phyloP scores from a whole-genome alignment of 2,113 vertebrate genomes.

The Aegotheles bennettii region DNA sequence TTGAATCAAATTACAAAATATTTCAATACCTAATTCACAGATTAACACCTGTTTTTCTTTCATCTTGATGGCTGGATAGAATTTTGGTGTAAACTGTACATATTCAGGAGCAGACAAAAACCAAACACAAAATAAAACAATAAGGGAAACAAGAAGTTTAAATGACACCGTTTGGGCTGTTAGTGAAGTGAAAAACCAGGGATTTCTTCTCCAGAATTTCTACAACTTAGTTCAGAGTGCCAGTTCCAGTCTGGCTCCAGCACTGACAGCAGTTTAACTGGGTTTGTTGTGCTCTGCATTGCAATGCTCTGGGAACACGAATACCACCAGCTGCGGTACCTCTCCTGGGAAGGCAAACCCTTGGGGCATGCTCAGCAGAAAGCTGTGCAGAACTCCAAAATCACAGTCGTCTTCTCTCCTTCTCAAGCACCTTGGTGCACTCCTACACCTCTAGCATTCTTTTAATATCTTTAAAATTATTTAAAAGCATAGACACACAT shows the following conservation, averaged over 20 bases:
- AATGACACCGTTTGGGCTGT: not conserved
- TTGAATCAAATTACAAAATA: constrained; percentile 28
- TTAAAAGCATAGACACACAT: not conserved
- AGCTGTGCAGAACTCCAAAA: not conserved
- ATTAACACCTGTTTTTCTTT: not conserved
- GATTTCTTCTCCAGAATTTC: not conserved
- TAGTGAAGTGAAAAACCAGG: not conserved
- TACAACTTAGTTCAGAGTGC: not conserved
- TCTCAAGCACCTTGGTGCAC: not conserved
- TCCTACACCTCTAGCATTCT: not conserved
- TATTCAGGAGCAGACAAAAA: not conserved
- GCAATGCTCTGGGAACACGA: accelerated
- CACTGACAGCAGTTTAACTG: not conserved
- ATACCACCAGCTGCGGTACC: not conserved
- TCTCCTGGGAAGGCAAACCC: not conserved
- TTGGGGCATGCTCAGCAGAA: not conserved
- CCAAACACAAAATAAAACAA: not conserved
- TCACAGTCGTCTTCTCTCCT: not conserved
- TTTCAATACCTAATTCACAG: constrained; percentile 24
- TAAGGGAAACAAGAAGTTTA: constrained; percentile 2
- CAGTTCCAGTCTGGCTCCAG: not conserved
- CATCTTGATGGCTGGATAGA: not conserved
- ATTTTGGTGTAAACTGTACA: not conserved
- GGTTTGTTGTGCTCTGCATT: not conserved
- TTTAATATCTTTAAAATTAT: not conserved